Evolutionary conservation across 2,113 vertebrate genomes (phyloP).

Genomic region (Oriolus oriolus): DNA sequence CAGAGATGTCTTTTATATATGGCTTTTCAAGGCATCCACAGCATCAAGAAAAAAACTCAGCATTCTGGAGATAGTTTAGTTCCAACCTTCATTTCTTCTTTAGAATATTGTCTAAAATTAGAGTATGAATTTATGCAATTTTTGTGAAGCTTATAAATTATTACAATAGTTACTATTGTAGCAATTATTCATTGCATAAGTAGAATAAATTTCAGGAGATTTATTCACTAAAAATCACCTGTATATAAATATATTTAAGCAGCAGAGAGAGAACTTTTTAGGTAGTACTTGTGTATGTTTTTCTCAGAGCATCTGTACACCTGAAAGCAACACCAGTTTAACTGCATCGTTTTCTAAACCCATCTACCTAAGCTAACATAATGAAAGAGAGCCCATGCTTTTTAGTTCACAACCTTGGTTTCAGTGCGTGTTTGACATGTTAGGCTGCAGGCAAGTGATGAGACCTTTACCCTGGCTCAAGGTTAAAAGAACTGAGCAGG

Average conservation of each 20-base stretch:
- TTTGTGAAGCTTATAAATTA: not conserved
- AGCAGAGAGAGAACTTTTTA: not conserved
- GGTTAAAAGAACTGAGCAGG: not conserved
- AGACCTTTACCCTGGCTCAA: not conserved
- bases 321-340: not conserved
- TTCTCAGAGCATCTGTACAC: not conserved
- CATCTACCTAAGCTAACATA: not conserved
- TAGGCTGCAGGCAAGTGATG: not conserved
- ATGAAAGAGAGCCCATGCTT: not conserved
- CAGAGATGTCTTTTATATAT: not conserved
- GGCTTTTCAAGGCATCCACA: not conserved
- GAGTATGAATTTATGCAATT: not conserved
- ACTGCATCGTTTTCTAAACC: not conserved
- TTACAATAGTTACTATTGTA: not conserved
- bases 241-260: not conserved
- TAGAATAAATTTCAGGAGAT: not conserved
- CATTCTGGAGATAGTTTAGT: not conserved
- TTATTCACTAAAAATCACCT: not conserved
- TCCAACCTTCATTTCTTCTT: not conserved
- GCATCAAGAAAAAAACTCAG: not conserved
- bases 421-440: not conserved
- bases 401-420: not conserved
- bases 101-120: not conserved
- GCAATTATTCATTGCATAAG: not conserved
- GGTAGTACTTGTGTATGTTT: not conserved